phyloP scores from a whole-genome alignment of 2,113 vertebrate species.

The Amblyopsis rosae region DNA sequence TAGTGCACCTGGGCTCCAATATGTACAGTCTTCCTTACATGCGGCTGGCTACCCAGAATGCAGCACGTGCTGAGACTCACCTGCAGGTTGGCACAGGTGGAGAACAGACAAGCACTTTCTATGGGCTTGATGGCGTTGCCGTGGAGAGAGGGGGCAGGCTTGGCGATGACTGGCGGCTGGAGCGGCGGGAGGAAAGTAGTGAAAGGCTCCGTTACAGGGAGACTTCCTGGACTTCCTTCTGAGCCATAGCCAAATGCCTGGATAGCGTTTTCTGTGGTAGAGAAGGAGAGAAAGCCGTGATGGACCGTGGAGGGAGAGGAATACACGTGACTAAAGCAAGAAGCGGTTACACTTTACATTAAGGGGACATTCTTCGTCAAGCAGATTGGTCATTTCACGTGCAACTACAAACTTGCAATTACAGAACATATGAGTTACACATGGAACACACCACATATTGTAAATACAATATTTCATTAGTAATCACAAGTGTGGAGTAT shows the following conservation, averaged over 20 bases:
- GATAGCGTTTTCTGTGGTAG: constrained; percentile 83
- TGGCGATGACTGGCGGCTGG: constrained; percentile 70
- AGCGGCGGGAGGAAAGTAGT: constrained; percentile 55
- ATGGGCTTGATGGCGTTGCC: constrained; percentile 81
- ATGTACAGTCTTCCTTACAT: neutral
- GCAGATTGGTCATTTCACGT: no score
- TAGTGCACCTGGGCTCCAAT: no score
- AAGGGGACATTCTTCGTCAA: no score
- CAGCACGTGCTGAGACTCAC: constrained; percentile 35
- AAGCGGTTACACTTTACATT: no score
- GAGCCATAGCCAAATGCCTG: constrained; percentile 90
- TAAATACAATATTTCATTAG: no score
- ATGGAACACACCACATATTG: no score
- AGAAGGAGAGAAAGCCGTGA: neutral
- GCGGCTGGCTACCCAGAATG: neutral
- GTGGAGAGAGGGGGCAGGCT: constrained; percentile 74
- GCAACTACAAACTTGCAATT: no score
- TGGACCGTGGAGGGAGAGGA: neutral
- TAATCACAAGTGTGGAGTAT: no score
- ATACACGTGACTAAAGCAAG: neutral
- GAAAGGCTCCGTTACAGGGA: constrained; percentile 65
- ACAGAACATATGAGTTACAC: no score
- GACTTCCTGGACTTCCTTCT: constrained; percentile 62
- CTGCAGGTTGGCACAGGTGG: constrained; percentile 77
- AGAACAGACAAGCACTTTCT: constrained; percentile 75